Evolutionary conservation across 2,797 vertebrate genomes (phyloP), one percentile per base, ranked within the genome.

Genomic region (Pipistrellus pipistrellus): DNA sequence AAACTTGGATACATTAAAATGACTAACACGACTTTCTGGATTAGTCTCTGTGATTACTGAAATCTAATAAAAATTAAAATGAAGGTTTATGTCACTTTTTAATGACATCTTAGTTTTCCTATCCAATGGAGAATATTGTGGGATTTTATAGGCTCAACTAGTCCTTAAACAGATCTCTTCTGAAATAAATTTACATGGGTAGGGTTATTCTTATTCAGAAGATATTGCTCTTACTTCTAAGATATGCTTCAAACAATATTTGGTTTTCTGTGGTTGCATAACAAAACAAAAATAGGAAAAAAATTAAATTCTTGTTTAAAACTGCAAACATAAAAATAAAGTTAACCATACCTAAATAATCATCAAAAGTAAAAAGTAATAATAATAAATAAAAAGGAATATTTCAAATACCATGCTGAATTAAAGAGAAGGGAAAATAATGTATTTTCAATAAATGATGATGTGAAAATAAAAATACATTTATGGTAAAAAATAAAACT

Each of bases 1-100:
- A 72, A 72, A 48, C 18, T 76, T 51, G 20, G n/a, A 66, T 85
- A 55, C 30, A 85, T 46, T 62, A 81, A 85, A 90, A 73, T 80
- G 30, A 46, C 46, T 73, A 62, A 62, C 13, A 48, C 25, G 38
- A 72, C 27, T 85, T 59, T 41, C 59, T 73, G 30, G 12, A 38
- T 73, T 77, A 76, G 64, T 80, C 72, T 46, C 44, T 48, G 3
- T 62, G 27, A 59, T 30, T 11, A 69, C 8, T 84, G 27, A 84
- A 85, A 30, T 7, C 41, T 55, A 25, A 66, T 62, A 48, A 80
- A 85, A 73, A 62, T 80, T 64, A 46, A 90, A 85, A 71, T 14
- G 48, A 83, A 32, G 12, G 27, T 17, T 32, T 8, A 8, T 64
- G 53, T 80, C 75, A 69, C 25, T 89, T 78, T 71, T n/a, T 44